Evolutionary conservation across 2,113 vertebrate species (phyloP).

Genomic region (Lophotis ruficrista): DNA sequence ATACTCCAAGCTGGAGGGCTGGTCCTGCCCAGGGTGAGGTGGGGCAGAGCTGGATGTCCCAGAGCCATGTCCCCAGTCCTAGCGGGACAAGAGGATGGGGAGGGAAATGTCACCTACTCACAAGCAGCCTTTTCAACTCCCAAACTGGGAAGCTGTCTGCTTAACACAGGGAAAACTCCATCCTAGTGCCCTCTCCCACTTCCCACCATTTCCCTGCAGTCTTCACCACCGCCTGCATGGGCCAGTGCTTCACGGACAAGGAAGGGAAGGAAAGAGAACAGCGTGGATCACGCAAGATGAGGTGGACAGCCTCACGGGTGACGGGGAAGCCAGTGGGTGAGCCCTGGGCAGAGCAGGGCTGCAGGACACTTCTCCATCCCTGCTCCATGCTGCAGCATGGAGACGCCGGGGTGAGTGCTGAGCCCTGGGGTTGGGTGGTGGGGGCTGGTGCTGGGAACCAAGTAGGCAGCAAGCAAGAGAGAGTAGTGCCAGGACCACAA

Average conservation of each 20-base stretch:
- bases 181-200: neutral
- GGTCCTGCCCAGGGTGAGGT: neutral
- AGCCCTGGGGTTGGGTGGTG: neutral
- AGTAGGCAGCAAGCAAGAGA: neutral
- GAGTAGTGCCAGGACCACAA: rapidly evolving
- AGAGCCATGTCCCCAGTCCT: neutral
- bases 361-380: neutral
- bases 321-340: neutral
- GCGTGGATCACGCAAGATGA: neutral
- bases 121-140: neutral
- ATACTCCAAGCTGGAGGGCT: neutral
- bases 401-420: rapidly evolving
- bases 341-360: neutral
- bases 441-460: neutral
- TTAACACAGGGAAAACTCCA: neutral
- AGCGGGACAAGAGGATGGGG: neutral
- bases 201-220: neutral
- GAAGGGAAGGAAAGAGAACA: neutral
- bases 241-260: neutral
- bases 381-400: neutral
- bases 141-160: neutral
- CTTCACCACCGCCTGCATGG: rapidly evolving
- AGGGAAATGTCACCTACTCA: neutral
- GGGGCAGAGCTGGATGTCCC: neutral
- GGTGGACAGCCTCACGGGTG: rapidly evolving